Conservation (phyloP, 2,113 vertebrate genomes). For the Orthonyx spaldingii region DNA sequence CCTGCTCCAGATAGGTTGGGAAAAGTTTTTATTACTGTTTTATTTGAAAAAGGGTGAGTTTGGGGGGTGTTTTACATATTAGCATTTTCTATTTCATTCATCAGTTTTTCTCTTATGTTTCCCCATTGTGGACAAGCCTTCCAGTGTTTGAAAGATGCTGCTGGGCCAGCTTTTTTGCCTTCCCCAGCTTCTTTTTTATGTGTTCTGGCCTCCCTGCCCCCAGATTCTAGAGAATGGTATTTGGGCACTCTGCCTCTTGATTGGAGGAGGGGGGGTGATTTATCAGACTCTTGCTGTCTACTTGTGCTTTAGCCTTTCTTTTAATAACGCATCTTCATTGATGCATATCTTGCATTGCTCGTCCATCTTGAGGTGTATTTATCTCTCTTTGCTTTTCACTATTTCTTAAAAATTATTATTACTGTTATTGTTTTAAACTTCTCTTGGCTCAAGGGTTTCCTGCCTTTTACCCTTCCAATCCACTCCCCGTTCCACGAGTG, state of each 20-base stretch:
- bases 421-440: background rate
- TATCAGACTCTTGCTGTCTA: background rate
- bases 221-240: background rate
- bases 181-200: background rate
- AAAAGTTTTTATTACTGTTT: background rate
- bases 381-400: background rate
- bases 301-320: background rate
- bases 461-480: background rate
- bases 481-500: rapidly evolving
- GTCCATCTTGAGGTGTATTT: background rate
- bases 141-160: background rate
- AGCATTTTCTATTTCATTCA: background rate
- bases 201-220: background rate
- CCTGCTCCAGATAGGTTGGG: background rate
- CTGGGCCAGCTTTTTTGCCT: background rate
- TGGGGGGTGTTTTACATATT: background rate
- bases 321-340: background rate
- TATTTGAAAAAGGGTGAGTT: background rate
- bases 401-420: rapidly evolving
- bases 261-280: background rate
- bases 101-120: background rate
- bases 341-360: rapidly evolving
- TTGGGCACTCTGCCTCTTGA: background rate
- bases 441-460: background rate
- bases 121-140: background rate